Conservation (phyloP, 2,888 invertebrate genomes). For the Frankliniella fusca region DNA sequence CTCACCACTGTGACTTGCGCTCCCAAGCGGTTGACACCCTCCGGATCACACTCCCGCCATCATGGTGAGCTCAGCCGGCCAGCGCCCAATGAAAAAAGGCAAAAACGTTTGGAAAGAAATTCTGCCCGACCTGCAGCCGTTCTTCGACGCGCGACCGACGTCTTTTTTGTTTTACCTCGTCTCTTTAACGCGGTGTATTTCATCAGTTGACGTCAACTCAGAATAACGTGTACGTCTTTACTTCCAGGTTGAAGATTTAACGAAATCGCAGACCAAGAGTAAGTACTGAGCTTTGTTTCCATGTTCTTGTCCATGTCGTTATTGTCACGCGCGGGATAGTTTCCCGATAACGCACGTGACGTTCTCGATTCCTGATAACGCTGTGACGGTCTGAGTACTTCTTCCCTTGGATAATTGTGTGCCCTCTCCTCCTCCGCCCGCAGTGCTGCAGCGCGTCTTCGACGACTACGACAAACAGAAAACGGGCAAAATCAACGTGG, state of each 20-base stretch:
- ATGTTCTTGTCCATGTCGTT: no score
- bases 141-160: no score
- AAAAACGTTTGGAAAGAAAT: not conserved
- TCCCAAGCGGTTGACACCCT: conserved; percentile 8
- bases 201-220: not conserved
- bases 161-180: no score
- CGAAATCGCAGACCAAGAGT: not conserved
- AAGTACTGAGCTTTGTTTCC: not conserved
- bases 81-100: no score
- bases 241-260: not conserved
- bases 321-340: no score
- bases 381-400: no score
- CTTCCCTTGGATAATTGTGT: no score
- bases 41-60: not conserved
- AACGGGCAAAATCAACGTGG: not conserved
- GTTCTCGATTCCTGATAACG: no score
- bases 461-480: not conserved
- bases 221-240: not conserved
- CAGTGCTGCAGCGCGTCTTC: conserved; percentile 7
- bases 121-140: not conserved
- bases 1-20: not conserved
- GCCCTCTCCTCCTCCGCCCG: not conserved
- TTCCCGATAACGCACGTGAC: no score
- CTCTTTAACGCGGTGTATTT: not conserved
- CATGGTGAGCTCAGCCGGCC: not conserved